A percentile compares a stretch with the other conserved stretches of the same genome.
Conservation (phyloP, 2,797 vertebrate species). For the Melopsittacus undulatus region DNA sequence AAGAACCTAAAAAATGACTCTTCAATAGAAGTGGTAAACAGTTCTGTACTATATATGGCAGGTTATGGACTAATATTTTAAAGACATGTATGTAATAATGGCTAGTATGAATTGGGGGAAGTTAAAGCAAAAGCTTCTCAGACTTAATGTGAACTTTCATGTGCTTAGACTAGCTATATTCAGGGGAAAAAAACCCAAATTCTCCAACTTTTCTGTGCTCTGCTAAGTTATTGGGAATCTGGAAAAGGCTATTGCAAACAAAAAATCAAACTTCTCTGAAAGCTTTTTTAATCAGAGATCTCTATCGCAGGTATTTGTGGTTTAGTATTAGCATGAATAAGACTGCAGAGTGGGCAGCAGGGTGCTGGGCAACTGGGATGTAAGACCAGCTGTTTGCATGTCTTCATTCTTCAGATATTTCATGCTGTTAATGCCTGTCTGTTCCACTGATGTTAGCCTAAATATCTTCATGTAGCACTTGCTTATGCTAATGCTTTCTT, state of each 20-base stretch:
- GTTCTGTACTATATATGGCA: neutral
- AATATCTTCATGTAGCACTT: neutral
- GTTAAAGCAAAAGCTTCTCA: neutral
- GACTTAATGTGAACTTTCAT: neutral
- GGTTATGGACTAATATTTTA: neutral
- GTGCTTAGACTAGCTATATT: neutral
- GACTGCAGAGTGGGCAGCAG: neutral
- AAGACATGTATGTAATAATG: neutral
- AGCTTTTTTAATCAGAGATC: neutral
- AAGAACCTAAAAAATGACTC: neutral
- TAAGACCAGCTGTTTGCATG: neutral
- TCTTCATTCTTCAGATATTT: neutral
- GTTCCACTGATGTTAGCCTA: neutral
- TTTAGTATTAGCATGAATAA: neutral
- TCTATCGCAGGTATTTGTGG: neutral
- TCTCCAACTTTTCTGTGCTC: neutral
- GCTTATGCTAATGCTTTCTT: neutral
- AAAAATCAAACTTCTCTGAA: neutral
- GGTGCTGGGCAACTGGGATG: neutral
- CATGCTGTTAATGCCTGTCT: neutral
- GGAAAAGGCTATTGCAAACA: neutral
- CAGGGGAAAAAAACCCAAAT: neutral
- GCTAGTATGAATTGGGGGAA: neutral
- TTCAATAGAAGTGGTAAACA: neutral
- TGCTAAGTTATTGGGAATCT: neutral